phyloP scores from a whole-genome alignment of 1,140 invertebrate genomes.

The Phocides pigmalion region DNA sequence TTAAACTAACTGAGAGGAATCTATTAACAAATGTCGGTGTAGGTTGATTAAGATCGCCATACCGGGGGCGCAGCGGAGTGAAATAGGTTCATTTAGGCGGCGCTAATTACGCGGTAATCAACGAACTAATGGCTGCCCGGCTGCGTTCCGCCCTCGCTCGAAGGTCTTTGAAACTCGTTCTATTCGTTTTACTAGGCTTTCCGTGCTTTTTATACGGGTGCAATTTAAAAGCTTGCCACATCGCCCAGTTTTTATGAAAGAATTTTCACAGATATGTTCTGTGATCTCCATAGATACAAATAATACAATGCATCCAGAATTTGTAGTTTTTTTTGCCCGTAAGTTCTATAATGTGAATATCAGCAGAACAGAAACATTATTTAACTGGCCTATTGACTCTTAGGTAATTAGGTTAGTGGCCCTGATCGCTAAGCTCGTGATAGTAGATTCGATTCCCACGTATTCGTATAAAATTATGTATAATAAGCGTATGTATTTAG shows the following conservation, averaged over 20 bases:
- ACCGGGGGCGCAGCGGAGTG: constrained; percentile 59
- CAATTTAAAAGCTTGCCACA: constrained; percentile 9
- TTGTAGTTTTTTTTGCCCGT: too few relatives aligned
- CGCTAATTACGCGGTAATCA: constrained; percentile 75
- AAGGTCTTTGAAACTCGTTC: constrained; percentile 29
- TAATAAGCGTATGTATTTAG: too few relatives aligned
- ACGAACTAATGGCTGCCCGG: constrained; percentile 66
- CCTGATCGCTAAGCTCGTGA: too few relatives aligned
- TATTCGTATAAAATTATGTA: too few relatives aligned
- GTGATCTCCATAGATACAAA: too few relatives aligned
- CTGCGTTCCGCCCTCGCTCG: constrained; percentile 37
- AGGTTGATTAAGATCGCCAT: constrained; percentile 53
- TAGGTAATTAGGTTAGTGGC: too few relatives aligned
- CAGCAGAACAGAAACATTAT: too few relatives aligned
- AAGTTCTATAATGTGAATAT: too few relatives aligned
- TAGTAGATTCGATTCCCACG: too few relatives aligned
- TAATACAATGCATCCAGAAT: too few relatives aligned
- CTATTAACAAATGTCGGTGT: constrained; percentile 39
- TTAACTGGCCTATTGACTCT: too few relatives aligned
- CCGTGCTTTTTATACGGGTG: constrained; percentile 4
- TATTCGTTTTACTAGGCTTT: constrained; percentile 26
- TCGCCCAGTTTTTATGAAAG: constrained; percentile 2
- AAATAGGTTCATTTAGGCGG: constrained; percentile 71
- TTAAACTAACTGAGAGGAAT: constrained; percentile 36
- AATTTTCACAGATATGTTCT: too few relatives aligned